Percentiles rank a stretch among this genome's conserved stretches.
These are phyloP conservation scores for Intellagama lesueurii DNA, from an alignment of 2,797 vertebrate species.

Conservation along the genomic window DNA sequence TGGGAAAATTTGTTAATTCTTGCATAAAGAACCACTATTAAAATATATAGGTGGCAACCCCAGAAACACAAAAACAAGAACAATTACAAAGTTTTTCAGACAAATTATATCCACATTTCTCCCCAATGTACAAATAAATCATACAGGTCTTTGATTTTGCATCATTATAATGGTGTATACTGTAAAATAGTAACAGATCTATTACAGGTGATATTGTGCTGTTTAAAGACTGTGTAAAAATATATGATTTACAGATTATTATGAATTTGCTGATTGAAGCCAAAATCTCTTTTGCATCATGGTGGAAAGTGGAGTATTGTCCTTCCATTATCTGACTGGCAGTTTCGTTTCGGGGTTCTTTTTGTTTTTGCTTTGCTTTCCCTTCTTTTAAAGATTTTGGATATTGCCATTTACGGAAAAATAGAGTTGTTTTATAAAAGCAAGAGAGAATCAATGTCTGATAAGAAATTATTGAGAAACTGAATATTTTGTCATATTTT, in stretches of 20 bases:
- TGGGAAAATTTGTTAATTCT: neutral
- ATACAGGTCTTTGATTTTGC: neutral
- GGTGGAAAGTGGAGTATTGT: neutral
- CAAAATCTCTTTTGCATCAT: neutral
- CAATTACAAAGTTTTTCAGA: neutral
- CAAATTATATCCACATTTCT: neutral
- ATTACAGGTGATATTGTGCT: neutral
- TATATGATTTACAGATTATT: neutral
- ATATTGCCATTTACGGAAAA: neutral
- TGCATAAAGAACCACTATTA: neutral
- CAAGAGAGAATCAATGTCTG: neutral
- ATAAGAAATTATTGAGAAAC: neutral
- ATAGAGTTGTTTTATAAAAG: neutral
- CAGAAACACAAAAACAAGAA: too few relatives aligned
- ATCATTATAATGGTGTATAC: neutral
- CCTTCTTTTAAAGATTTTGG: neutral
- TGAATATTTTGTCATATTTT: neutral
- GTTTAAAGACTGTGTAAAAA: neutral
- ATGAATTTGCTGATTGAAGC: neutral
- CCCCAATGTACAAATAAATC: neutral
- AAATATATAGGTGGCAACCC: neutral
- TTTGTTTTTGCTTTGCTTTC: too few relatives aligned
- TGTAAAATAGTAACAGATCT: neutral
- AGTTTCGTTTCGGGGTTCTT: too few relatives aligned
- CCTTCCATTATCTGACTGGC: neutral